Percentiles rank a stretch among this genome's conserved stretches.
phyloP scores from a whole-genome alignment of 2,797 vertebrate genomes.

The Denticeps clupeoides region DNA sequence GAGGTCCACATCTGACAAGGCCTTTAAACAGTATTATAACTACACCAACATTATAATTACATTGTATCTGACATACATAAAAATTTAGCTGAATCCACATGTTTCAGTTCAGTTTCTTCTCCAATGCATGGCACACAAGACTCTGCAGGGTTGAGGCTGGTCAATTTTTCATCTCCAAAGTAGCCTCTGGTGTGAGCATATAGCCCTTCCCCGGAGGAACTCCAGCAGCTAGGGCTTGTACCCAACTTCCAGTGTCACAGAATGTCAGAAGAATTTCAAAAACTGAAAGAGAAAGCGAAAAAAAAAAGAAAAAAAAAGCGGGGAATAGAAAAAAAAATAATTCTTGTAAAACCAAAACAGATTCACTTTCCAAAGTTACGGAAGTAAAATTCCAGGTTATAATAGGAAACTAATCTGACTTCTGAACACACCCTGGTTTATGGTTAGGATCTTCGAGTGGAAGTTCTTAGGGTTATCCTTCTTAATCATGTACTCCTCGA shows the following conservation, averaged over 20 bases:
- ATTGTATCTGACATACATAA: no score
- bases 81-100: no score
- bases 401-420: no score
- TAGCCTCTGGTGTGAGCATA: conserved; percentile 20
- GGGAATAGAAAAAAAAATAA: no score
- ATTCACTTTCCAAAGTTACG: neutral
- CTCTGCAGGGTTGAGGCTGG: neutral
- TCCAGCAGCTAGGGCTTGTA: conserved; percentile 62
- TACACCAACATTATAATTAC: no score
- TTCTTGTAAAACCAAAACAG: neutral
- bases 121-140: neutral
- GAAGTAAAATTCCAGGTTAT: no score
- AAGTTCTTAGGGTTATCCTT: conserved; percentile 71
- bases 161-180: neutral
- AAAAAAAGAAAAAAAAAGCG: neutral
- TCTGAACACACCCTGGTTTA: conserved; percentile 72
- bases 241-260: conserved; percentile 69
- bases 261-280: conserved; percentile 73
- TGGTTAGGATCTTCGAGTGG: conserved; percentile 76
- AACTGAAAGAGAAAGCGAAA: conserved; percentile 46
- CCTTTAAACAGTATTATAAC: no score
- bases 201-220: conserved; percentile 80
- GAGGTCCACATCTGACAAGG: no score
- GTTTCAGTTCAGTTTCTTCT: no score
- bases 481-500: conserved; percentile 81